Percentiles rank a stretch among this genome's conserved stretches.
Conservation (phyloP, 2,113 vertebrate species). For the Mustelus asterias region DNA sequence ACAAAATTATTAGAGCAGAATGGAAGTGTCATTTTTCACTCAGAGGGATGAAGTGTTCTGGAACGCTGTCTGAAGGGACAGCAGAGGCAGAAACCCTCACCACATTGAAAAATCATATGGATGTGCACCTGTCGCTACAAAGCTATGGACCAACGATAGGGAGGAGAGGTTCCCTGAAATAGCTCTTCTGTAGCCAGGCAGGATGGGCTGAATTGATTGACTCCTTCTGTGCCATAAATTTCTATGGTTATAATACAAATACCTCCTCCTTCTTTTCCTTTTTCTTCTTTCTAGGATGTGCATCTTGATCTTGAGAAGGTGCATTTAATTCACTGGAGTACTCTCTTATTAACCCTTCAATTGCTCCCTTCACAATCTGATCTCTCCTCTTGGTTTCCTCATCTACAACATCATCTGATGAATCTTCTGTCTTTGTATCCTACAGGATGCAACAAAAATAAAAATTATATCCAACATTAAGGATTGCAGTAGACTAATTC, state of each 20-base stretch:
- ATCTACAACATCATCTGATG: slow-evolving; percentile 87
- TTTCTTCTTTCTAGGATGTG: slow-evolving; percentile 89
- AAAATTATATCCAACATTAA: not conserved
- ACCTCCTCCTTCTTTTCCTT: slow-evolving; percentile 99
- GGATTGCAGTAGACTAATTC: not conserved
- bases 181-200: not conserved
- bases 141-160: too few relatives aligned
- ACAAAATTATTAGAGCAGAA: too few relatives aligned
- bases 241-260: slow-evolving; percentile 51
- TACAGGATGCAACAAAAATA: slow-evolving; percentile 45
- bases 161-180: not conserved
- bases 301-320: slow-evolving; percentile 85
- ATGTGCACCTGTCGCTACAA: not conserved
- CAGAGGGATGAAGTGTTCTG: too few relatives aligned
- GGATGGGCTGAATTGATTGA: not conserved
- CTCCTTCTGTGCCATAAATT: not conserved
- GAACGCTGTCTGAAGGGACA: too few relatives aligned
- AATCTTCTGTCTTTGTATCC: slow-evolving; percentile 63
- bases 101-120: not conserved
- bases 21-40: too few relatives aligned
- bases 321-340: slow-evolving; percentile 95
- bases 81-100: not conserved
- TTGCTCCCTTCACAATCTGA: slow-evolving; percentile 86
- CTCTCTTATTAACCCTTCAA: slow-evolving; percentile 90
- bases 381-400: slow-evolving; percentile 93